These are phyloP conservation scores for Trichogramma pretiosum DNA, from an alignment of 1,140 invertebrate species.

Conservation along the genomic window DNA sequence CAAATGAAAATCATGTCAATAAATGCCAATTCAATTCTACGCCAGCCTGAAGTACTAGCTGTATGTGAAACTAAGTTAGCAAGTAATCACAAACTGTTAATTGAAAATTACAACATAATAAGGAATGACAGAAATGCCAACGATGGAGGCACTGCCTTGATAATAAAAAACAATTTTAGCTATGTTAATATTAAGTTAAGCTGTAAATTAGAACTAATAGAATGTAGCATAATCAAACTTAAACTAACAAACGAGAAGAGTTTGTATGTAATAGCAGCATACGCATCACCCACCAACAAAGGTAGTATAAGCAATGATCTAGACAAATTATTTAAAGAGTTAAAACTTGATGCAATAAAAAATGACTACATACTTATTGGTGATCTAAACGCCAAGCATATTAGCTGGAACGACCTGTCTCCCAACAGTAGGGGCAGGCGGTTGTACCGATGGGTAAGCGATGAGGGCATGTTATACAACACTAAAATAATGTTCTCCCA, in stretches of 20 bases:
- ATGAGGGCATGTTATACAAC: background rate
- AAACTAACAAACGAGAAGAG: slow-evolving; percentile 3
- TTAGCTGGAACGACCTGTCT: background rate
- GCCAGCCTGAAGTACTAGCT: slow-evolving; percentile 15
- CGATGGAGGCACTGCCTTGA: slow-evolving; percentile 19
- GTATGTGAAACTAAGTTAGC: slow-evolving; percentile 20
- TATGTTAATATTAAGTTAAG: slow-evolving; percentile 4
- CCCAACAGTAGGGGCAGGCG: background rate
- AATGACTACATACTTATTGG: slow-evolving; percentile 11
- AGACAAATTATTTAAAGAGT: background rate
- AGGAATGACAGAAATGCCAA: slow-evolving; percentile 18
- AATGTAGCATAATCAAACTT: slow-evolving; percentile 13
- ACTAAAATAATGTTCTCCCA: background rate
- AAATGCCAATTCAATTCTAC: slow-evolving; percentile 19
- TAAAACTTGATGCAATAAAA: slow-evolving; percentile 2
- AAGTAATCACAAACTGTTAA: slow-evolving; percentile 5
- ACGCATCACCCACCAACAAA: background rate
- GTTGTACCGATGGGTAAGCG: background rate
- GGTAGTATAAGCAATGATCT: background rate
- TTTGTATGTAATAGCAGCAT: slow-evolving; percentile 12
- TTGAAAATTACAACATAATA: slow-evolving; percentile 17
- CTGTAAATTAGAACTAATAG: slow-evolving; percentile 1
- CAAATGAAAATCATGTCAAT: slow-evolving; percentile 9
- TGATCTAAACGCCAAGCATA: slow-evolving; percentile 1
- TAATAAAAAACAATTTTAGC: slow-evolving; percentile 17